A percentile compares a stretch with the other conserved stretches of the same genome.
Conservation (phyloP, 2,888 invertebrate genomes). For the Apoda limacodes region DNA sequence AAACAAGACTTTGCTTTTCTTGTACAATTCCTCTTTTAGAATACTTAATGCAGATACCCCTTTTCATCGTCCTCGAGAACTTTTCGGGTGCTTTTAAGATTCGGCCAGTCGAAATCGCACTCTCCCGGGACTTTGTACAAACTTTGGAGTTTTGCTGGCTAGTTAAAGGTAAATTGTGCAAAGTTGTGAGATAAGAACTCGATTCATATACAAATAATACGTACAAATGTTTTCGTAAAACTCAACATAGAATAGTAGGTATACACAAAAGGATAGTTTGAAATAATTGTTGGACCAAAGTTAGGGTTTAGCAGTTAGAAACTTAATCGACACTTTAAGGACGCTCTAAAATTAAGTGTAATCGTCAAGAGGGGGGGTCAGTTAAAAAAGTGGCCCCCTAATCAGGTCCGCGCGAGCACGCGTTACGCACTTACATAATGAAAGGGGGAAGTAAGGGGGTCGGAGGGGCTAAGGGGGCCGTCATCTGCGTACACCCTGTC, state of each 20-base stretch:
- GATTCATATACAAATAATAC: too few species aligned
- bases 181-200: too few species aligned
- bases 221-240: too few species aligned
- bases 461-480: constrained; percentile 44
- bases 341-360: constrained; percentile 64
- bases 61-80: constrained; percentile 52
- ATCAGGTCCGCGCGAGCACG: constrained; percentile 68
- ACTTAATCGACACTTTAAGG: constrained; percentile 44
- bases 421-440: constrained; percentile 71
- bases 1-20: constrained; percentile 66
- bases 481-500: constrained; percentile 69
- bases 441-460: constrained; percentile 59
- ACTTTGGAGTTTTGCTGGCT: constrained; percentile 15
- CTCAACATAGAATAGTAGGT: too few species aligned
- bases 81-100: constrained; percentile 50
- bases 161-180: constrained; percentile 31
- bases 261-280: too few species aligned
- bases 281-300: too few species aligned
- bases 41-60: constrained; percentile 62
- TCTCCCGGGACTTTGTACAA: constrained; percentile 30
- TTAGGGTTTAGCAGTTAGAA: too few species aligned
- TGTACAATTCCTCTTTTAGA: constrained; percentile 59
- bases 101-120: constrained; percentile 46
- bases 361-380: constrained; percentile 64
- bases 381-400: constrained; percentile 67